Evolutionary conservation across 2,888 invertebrate species (phyloP).

Genomic region (Xanthia togata): DNA sequence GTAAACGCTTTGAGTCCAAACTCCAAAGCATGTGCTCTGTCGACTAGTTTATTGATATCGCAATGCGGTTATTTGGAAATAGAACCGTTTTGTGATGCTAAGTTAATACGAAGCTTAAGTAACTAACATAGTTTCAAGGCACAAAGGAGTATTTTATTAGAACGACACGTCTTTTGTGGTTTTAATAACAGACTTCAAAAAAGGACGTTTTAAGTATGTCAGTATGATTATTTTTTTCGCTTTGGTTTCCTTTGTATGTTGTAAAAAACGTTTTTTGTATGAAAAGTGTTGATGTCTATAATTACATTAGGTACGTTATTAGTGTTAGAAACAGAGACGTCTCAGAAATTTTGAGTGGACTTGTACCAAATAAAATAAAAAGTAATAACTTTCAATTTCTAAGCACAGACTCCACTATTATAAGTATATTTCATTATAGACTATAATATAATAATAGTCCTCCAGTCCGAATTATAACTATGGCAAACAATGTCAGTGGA

Average conservation of each 20-base stretch:
- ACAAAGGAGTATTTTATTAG: not conserved
- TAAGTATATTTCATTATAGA: not conserved
- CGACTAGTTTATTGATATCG: slow-evolving; percentile 46
- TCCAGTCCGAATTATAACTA: no score
- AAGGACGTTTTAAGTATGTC: no score
- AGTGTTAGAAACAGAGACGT: not conserved
- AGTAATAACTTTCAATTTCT: not conserved
- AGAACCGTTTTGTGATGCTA: not conserved
- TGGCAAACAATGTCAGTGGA: no score
- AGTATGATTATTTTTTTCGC: no score
- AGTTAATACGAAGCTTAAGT: not conserved
- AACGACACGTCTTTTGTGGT: no score
- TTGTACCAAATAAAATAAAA: no score
- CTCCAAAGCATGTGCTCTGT: slow-evolving; percentile 14
- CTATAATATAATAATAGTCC: no score
- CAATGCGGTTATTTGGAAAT: slow-evolving; percentile 17
- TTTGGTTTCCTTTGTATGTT: not conserved
- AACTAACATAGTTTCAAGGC: not conserved
- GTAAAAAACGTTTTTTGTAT: not conserved
- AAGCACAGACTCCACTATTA: not conserved
- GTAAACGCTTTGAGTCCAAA: slow-evolving; percentile 24
- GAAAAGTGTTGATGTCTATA: not conserved
- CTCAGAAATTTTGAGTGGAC: not conserved
- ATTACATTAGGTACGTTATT: not conserved
- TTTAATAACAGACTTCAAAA: no score